Conservation (phyloP, 2,113 vertebrate genomes). For the Xiphophorus maculatus region DNA sequence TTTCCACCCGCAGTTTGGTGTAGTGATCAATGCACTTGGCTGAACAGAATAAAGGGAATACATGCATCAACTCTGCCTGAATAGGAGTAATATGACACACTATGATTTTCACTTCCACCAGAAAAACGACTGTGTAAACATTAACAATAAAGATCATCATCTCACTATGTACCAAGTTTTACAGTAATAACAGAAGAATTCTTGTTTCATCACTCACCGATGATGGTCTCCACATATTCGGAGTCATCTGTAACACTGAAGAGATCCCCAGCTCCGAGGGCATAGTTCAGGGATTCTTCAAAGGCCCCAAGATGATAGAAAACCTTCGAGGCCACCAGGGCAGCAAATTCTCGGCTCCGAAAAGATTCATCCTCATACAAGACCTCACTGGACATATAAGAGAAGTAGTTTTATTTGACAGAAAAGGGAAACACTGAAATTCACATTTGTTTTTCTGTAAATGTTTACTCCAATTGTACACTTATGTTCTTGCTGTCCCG, state of each 20-base stretch:
- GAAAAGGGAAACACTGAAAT: not conserved
- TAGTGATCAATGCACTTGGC: conserved; percentile 99
- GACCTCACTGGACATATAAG: conserved; percentile 85
- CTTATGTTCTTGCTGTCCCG: not conserved
- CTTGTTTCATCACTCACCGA: conserved; percentile 82
- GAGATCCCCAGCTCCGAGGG: conserved; percentile 96
- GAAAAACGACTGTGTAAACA: not conserved
- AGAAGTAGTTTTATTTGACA: conserved; percentile 13
- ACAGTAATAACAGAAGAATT: not conserved
- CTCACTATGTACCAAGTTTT: not conserved
- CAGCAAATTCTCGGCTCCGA: conserved; percentile 94
- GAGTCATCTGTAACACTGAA: conserved; percentile 98
- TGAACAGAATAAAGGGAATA: conserved; percentile 50
- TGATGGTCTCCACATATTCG: conserved; percentile 98
- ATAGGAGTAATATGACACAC: too few relatives aligned
- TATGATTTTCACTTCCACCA: not conserved
- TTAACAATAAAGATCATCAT: not conserved
- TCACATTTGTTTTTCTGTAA: not conserved
- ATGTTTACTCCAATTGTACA: not conserved
- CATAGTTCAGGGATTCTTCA: conserved; percentile 98
- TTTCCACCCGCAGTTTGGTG: conserved; percentile 97
- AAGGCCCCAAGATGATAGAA: conserved; percentile 99
- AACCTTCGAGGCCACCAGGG: conserved; percentile 97
- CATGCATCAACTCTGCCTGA: not conserved
- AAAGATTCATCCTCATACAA: conserved; percentile 98